Percentiles rank a stretch among this genome's conserved stretches.
Conservation (phyloP, 2,113 vertebrate species). For the Scortum barcoo region DNA sequence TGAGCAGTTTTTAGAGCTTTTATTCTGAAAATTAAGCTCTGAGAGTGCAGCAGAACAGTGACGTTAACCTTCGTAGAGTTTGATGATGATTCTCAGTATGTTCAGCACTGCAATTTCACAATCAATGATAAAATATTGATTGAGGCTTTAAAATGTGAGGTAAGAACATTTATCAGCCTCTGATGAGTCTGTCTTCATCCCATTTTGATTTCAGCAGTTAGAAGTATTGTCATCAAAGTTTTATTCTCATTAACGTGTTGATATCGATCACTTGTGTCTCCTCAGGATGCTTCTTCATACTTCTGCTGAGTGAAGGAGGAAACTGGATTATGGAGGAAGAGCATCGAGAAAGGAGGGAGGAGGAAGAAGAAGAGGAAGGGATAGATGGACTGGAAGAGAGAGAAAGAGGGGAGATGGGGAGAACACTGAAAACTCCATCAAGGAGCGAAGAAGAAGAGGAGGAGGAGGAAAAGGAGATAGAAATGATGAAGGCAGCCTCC, state of each 20-base stretch:
- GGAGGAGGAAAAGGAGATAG: neutral
- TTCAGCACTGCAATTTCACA: too few relatives aligned
- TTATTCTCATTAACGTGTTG: neutral
- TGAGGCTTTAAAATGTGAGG: too few relatives aligned
- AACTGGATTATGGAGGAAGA: slow-evolving; percentile 27
- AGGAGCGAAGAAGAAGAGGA: neutral
- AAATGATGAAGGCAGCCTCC: neutral
- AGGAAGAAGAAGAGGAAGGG: neutral
- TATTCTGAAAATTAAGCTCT: too few relatives aligned
- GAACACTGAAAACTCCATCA: fast-evolving
- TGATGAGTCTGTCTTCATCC: too few relatives aligned
- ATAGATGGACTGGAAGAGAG: neutral
- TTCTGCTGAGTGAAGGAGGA: slow-evolving; percentile 15
- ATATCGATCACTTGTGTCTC: neutral
- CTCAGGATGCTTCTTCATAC: slow-evolving; percentile 18
- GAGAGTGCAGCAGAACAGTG: too few relatives aligned
- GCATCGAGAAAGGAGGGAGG: neutral
- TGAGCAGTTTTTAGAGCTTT: too few relatives aligned
- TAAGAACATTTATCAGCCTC: too few relatives aligned
- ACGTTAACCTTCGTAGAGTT: neutral
- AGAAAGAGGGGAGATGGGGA: neutral
- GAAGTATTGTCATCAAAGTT: neutral
- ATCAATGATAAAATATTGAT: too few relatives aligned
- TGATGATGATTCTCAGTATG: too few relatives aligned
- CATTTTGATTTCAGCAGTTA: too few relatives aligned